Evolutionary conservation across 2,888 invertebrate species (phyloP), one percentile per base, ranked within the genome.

Genomic region (Andrena haemorrhoa): DNA sequence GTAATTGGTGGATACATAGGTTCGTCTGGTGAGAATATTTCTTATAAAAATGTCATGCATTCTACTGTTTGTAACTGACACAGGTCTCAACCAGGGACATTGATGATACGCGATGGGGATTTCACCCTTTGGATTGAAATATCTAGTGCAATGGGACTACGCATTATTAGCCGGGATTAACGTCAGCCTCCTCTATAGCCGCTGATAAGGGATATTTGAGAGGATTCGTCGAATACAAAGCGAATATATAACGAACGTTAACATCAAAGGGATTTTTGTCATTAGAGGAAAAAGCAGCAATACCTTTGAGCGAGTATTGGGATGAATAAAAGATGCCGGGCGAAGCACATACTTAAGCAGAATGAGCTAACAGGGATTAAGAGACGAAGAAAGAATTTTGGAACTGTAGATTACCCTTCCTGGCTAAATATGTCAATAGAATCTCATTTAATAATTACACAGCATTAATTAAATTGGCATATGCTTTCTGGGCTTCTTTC

Each of bases 161-260:
- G 41, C 51, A 83, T 79, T 79, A 82, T 82, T 82, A 84, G 65
- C 58, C 35, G n/a, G 79, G 72, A 75, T 84, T 82, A 83, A 70
- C 70, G 60, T 73, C 56, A 73, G 53, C 49, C 47, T 68, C 35
- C 71, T 31, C n/a, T 35, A 35, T 64, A 33, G 33, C 2, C n/a
- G 8, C 33, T 79, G 78, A 71, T 79, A 79, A 72, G 23, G 61
- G 78, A 82, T 60, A 82, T 82, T 82, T n/a, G 56, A 74, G 60
- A 58, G 79, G 73, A 82, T 79, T 79, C 69, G 29, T 35, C 5
- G 63, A 60, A 58, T 64, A 75, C 75, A 85, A 85, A 85, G 82
- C 26, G 85, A 85, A 85, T 85, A n/a, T 49, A 53, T 85, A 85
- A 85, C 69, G 68, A 85, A 63, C 61, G 20, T 8, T 51, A 33